phyloP scores from a whole-genome alignment of 2,888 invertebrate species.

The Bimastos eiseni region DNA sequence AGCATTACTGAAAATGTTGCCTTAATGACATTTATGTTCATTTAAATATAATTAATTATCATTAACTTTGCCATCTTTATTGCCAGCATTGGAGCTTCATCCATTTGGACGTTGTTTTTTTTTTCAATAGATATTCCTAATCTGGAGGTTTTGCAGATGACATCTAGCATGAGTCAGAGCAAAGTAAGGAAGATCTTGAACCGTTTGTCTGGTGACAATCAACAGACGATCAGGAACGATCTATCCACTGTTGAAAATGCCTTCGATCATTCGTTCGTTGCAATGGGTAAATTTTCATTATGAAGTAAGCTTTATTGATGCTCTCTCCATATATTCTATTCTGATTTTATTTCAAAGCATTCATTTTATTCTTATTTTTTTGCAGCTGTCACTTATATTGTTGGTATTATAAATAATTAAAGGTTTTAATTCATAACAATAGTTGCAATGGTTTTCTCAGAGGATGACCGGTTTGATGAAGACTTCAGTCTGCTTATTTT shows the following conservation, averaged over 20 bases:
- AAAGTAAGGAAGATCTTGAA: conserved; percentile 16
- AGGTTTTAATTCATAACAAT: conserved; percentile 27
- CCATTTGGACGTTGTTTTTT: not conserved
- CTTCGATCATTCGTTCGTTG: conserved; percentile 23
- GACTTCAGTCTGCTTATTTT: not conserved
- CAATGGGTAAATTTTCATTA: not conserved
- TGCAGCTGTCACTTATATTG: not conserved
- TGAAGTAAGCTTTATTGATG: not conserved
- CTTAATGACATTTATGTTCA: too few relatives aligned
- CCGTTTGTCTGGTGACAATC: not conserved
- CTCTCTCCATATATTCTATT: not conserved
- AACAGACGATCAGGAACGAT: not conserved
- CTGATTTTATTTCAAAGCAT: not conserved
- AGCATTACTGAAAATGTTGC: too few relatives aligned
- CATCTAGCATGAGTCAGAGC: conserved; percentile 24
- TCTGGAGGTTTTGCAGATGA: conserved; percentile 28
- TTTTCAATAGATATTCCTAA: conserved; percentile 21
- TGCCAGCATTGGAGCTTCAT: not conserved
- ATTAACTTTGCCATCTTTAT: not conserved
- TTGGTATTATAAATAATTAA: not conserved
- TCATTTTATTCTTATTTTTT: not conserved
- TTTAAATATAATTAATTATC: too few relatives aligned
- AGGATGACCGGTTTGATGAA: not conserved
- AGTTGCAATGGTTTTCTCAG: conserved; percentile 10
- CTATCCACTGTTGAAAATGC: not conserved